Conservation (phyloP, 2,888 invertebrate genomes). For the Unio pictorum region DNA sequence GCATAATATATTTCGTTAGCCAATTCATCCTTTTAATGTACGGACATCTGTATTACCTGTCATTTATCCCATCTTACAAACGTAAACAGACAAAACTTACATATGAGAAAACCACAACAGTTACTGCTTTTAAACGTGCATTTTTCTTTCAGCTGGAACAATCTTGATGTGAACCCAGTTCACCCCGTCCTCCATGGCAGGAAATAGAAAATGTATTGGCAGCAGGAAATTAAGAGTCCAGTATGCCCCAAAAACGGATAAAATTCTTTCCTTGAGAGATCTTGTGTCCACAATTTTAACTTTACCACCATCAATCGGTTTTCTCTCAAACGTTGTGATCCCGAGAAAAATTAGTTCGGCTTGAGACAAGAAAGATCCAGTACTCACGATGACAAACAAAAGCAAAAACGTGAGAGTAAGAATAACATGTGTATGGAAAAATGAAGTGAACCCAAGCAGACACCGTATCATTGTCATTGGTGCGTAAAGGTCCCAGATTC, state of each 20-base stretch:
- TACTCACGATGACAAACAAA: constrained; percentile 24
- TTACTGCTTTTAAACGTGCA: no score
- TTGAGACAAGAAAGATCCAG: constrained; percentile 21
- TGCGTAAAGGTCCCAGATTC: constrained; percentile 16
- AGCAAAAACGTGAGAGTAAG: constrained; percentile 20
- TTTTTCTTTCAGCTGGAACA: no score
- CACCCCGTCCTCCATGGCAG: no score
- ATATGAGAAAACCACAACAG: no score
- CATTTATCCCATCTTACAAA: no score
- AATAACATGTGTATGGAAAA: constrained; percentile 7
- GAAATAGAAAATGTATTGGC: no score
- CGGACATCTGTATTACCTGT: no score
- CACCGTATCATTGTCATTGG: constrained; percentile 20
- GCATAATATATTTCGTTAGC: no score
- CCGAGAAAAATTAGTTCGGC: constrained; percentile 10
- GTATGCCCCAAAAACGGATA: constrained; percentile 17
- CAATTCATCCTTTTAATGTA: no score
- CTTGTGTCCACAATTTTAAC: constrained; percentile 22
- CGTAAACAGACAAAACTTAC: no score
- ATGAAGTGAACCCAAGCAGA: constrained; percentile 9
- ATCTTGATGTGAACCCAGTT: no score
- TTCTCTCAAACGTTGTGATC: constrained; percentile 24
- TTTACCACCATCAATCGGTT: constrained; percentile 14
- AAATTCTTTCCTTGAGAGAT: constrained; percentile 12
- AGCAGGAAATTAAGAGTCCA: no score